Evolutionary conservation across 2,888 invertebrate genomes (phyloP), one percentile per base, ranked within the genome.

Genomic region (Diaphora mendica): DNA sequence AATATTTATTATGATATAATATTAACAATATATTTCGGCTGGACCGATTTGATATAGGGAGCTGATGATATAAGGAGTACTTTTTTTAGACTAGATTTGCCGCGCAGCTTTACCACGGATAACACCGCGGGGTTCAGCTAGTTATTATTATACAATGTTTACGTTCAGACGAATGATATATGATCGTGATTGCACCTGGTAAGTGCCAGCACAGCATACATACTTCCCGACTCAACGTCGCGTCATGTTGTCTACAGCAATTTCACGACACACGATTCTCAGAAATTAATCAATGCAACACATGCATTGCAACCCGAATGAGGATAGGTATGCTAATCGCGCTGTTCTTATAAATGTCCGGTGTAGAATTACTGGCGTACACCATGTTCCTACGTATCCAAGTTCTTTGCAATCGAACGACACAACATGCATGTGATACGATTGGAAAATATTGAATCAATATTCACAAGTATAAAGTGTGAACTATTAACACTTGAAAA

Each of bases 291-390:
- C 87, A 86, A 88, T 89, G 88, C 89, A 87, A 83, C 83, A 83
- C 86, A 87, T 87, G 89, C 85, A 86, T 84, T 88, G 88, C 87
- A 87, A 87, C 87, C 84, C 83, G 86, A 91, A 92, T 92, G 91
- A 89, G 90, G 89, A 87, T 90, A n/a, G n/a, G n/a, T n/a, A 92
- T 91, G 91, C 86, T 87, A 93, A 91, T 90, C 88, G 86, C 89
- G 92, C 89, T 87, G 88, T 92, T 91, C 91, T 89, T 87, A 89
- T 90, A 88, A 72, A 89, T 87, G 87, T 84, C 87, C 82, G 86
- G 90, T 91, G 86, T 93, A 88, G 83, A 84, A 91, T 93, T 92
- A 92, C 91, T 70, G 75, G 79, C 73, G 76, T 71, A 71, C 81
- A 79, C 79, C 79, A 82, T 81, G 82, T 79, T 79, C 71, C 71